These are phyloP conservation scores for Coturnix japonica DNA, from an alignment of 2,113 vertebrate genomes.

Conservation along the genomic window DNA sequence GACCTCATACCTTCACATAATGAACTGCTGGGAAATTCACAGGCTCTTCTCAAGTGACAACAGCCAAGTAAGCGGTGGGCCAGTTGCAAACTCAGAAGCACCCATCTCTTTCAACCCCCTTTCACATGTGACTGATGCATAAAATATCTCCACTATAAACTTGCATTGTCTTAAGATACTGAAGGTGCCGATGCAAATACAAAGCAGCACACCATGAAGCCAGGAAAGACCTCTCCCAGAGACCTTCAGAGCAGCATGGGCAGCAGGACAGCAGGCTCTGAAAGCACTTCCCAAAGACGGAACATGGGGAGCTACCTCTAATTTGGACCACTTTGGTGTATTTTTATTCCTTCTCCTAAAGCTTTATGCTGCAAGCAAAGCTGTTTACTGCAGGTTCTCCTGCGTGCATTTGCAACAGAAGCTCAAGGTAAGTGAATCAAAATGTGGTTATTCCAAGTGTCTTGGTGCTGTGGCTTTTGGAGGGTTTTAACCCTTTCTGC, in stretches of 20 bases:
- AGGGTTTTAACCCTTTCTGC: neutral
- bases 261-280: neutral
- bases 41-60: neutral
- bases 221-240: neutral
- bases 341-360: conserved; percentile 1
- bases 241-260: neutral
- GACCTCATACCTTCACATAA: neutral
- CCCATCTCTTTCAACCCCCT: neutral
- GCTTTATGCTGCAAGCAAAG: neutral
- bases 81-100: neutral
- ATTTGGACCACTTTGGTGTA: neutral
- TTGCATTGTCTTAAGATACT: neutral
- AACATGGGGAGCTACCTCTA: neutral
- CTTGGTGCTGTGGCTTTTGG: neutral
- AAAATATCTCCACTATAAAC: neutral
- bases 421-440: neutral
- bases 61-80: rapidly evolving
- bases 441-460: neutral
- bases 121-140: neutral
- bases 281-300: neutral
- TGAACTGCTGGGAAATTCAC: neutral
- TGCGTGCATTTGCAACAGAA: neutral
- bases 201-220: neutral
- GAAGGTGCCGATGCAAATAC: neutral
- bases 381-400: neutral